Percentiles rank a stretch among this genome's conserved stretches.
phyloP scores from a whole-genome alignment of 2,113 vertebrate genomes.

The Oenanthe melanoleuca region DNA sequence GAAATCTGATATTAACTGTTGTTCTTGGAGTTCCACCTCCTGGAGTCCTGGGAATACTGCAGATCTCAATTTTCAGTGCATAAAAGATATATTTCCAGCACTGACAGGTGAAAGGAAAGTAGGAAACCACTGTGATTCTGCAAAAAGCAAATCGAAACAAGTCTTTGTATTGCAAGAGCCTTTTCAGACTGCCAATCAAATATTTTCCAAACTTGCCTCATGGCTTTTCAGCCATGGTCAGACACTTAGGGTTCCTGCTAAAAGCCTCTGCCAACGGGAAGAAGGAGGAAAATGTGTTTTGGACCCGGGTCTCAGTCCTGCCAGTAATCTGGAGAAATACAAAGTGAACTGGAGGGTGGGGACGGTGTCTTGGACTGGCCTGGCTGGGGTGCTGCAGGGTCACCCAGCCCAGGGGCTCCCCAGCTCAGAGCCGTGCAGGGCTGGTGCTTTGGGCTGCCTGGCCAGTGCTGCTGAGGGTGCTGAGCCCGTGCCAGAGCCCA shows the following conservation, averaged over 20 bases:
- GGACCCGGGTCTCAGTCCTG: neutral
- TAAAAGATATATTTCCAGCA: neutral
- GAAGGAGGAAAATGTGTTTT: neutral
- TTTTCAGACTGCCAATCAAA: neutral
- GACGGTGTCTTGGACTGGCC: fast-evolving
- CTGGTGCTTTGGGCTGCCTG: too few relatives aligned
- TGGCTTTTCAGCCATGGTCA: neutral
- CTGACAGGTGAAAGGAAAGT: constrained; percentile 21
- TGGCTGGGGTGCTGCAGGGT: neutral
- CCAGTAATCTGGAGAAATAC: neutral
- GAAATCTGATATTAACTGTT: constrained; percentile 32
- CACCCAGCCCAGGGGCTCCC: neutral
- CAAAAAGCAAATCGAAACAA: constrained; percentile 37
- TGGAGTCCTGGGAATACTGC: constrained; percentile 59
- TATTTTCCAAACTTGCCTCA: neutral
- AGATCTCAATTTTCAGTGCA: constrained; percentile 1
- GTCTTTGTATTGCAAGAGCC: neutral
- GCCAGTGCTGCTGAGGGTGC: neutral
- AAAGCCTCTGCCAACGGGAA: neutral
- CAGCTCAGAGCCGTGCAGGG: too few relatives aligned
- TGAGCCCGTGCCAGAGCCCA: too few relatives aligned
- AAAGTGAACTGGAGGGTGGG: neutral
- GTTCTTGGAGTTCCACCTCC: constrained; percentile 57
- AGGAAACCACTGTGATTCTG: neutral
- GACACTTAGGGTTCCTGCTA: neutral